Percentiles rank a stretch among this genome's conserved stretches.
phyloP scores from a whole-genome alignment of 2,888 invertebrate species.

The Harpagoxenus sublaevis region DNA sequence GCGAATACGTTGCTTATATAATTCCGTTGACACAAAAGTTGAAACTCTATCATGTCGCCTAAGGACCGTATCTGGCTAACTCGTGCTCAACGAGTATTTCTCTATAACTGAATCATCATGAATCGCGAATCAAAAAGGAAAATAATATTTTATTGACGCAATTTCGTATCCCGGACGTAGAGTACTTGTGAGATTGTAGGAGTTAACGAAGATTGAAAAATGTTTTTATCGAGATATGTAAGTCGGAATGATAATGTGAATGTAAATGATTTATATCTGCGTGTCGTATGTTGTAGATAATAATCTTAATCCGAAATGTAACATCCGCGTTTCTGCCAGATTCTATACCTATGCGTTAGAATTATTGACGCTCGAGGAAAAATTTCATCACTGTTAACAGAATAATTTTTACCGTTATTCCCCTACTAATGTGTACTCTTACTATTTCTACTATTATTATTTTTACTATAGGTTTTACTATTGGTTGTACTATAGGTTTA shows the following conservation, averaged over 20 bases:
- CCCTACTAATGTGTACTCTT: constrained; percentile 38
- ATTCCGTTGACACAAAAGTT: not conserved
- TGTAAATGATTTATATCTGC: constrained; percentile 71
- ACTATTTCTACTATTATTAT: constrained; percentile 43
- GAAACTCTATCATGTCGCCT: not conserved
- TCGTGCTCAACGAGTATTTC: constrained; percentile 59
- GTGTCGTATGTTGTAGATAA: constrained; percentile 74
- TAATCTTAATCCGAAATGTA: constrained; percentile 64
- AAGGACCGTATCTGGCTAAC: not conserved
- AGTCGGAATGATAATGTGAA: constrained; percentile 62
- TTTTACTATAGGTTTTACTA: constrained; percentile 58
- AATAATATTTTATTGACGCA: constrained; percentile 64
- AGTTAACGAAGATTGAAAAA: constrained; percentile 64
- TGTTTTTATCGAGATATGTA: constrained; percentile 63
- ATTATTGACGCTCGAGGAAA: constrained; percentile 60
- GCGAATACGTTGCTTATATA: not conserved
- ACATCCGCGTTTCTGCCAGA: constrained; percentile 63
- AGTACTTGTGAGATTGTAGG: constrained; percentile 54
- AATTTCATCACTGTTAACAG: constrained; percentile 56
- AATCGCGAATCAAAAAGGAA: constrained; percentile 55
- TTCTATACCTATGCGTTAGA: constrained; percentile 54
- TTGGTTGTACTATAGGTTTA: constrained; percentile 63
- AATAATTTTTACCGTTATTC: constrained; percentile 59
- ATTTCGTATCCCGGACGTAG: constrained; percentile 71
- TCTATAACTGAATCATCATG: constrained; percentile 36